phyloP scores from a whole-genome alignment of 1,140 invertebrate genomes.

The Pinna nobilis region DNA sequence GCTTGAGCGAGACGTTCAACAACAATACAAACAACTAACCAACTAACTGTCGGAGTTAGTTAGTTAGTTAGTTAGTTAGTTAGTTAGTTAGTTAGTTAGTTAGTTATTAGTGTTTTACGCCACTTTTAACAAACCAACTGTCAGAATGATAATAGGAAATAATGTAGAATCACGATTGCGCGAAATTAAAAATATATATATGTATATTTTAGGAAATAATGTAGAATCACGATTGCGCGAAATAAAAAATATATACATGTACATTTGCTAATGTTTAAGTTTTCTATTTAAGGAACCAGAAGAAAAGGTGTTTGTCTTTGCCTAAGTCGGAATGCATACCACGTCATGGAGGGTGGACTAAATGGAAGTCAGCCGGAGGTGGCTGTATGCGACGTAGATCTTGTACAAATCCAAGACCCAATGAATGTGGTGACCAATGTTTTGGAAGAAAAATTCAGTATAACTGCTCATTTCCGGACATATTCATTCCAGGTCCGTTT shows the following conservation, averaged over 20 bases:
- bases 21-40: too few relatives aligned
- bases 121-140: too few relatives aligned
- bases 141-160: too few relatives aligned
- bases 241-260: conserved; percentile 6
- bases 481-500: too few relatives aligned
- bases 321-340: neutral
- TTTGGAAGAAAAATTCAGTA: neutral
- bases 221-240: conserved; percentile 1
- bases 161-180: too few relatives aligned
- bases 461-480: neutral
- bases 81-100: too few relatives aligned
- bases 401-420: conserved; percentile 14
- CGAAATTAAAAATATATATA: conserved; percentile 5
- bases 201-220: too few relatives aligned
- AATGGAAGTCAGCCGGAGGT: conserved; percentile 11
- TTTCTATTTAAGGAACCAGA: neutral
- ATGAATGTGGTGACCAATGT: conserved; percentile 25
- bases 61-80: too few relatives aligned
- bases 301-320: neutral
- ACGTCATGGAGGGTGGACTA: conserved; percentile 24
- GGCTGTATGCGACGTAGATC: neutral
- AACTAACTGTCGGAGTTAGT: too few relatives aligned
- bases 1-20: too few relatives aligned
- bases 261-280: too few relatives aligned
- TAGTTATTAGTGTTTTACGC: too few relatives aligned